Conservation (phyloP, 2,797 vertebrate species). For the Pipistrellus pipistrellus region DNA sequence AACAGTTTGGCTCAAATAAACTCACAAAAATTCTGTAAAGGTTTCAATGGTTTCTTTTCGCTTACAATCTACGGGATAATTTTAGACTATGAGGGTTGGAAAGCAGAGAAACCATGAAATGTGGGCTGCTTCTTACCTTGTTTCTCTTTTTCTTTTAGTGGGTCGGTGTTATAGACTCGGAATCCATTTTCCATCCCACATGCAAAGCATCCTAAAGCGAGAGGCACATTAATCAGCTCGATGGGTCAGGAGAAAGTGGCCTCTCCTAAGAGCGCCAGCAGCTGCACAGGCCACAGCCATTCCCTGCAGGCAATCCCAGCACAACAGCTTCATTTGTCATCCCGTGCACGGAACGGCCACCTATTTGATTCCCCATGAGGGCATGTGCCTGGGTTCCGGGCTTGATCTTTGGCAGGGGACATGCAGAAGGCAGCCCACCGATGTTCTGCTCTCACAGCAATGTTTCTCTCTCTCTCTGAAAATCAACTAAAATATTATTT, state of each 20-base stretch:
- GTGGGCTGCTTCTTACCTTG: slow-evolving; percentile 92
- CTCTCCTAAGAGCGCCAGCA: neutral
- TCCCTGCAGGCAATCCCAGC: neutral
- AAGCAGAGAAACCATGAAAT: neutral
- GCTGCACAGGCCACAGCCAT: neutral
- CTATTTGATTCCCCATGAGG: neutral
- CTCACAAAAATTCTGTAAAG: too few species aligned
- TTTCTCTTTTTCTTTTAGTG: slow-evolving; percentile 99
- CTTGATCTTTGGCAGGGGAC: neutral
- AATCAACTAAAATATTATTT: neutral
- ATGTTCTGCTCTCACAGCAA: neutral
- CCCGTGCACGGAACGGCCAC: neutral
- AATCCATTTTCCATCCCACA: slow-evolving; percentile 99
- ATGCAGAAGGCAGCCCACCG: neutral
- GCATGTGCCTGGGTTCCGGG: neutral
- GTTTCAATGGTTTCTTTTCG: too few species aligned
- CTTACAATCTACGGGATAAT: too few species aligned
- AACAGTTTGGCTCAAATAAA: too few species aligned
- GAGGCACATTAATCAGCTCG: neutral
- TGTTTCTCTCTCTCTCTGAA: neutral
- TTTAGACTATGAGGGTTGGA: neutral
- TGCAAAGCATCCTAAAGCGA: slow-evolving; percentile 96
- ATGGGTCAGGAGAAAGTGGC: neutral
- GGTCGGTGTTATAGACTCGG: slow-evolving; percentile 98
- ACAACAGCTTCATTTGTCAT: too few species aligned